Evolutionary conservation across 2,797 vertebrate genomes (phyloP), one percentile per base, ranked within the genome.

Genomic region (Pseudocheirus occidentalis): DNA sequence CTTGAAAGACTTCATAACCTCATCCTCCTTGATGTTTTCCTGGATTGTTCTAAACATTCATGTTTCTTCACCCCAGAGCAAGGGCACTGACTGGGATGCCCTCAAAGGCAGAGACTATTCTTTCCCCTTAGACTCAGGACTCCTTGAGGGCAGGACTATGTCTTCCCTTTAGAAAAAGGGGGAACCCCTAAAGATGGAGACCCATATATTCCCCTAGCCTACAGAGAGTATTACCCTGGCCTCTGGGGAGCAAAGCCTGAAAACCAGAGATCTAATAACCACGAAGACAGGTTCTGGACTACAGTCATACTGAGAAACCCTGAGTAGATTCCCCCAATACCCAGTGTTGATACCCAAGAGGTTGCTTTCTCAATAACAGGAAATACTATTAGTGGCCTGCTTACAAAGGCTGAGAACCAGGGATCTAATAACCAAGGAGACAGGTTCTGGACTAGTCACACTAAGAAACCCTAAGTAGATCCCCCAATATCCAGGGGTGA

Each of bases 21-120:
- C 95, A 94, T 56, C 95, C 93, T 81, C 93, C 24, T 92, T 97
- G 90, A 27, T 54, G 90, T 90, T 95, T 96, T 91, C 50, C 55
- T 89, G 21, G 90, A 54, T 93, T 92, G 28, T 59, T 46, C 53
- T 96, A 93, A 92, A 91, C 54, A 46, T 46, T 73, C 5, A 21
- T n/a, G 4, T 73, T 81, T 81, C 66, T 81, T 40, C n/a, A 34
- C 13, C 13, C 59, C 66, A 46, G n/a, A 46, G 21, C 21, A 24
- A 81, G n/a, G 21, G 24, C n/a, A 81, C 18, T 40, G 18, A 40
- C n/a, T 81, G 16, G n/a, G 21, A 31, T 16, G 18, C 18, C 21
- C n/a, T 81, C 21, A 24, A 40, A 81, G n/a, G 18, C n/a, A 81
- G 18, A 18, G 2, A 81, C 7, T 46, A 24, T 24, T 81, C 7